These are phyloP conservation scores for Gibbula magus DNA, from an alignment of 2,888 invertebrate species.

Conservation along the genomic window DNA sequence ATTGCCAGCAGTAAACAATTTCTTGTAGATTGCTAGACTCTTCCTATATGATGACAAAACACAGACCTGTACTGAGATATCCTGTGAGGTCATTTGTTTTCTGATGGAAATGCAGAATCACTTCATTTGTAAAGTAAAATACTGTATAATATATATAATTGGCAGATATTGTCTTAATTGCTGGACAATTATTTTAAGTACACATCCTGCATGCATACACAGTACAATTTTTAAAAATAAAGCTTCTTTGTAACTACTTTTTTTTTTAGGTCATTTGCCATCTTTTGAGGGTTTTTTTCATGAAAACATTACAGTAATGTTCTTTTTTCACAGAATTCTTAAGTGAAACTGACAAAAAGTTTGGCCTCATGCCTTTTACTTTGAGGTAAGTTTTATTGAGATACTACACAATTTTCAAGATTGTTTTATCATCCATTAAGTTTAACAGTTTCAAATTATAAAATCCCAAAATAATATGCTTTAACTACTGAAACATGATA, in stretches of 20 bases:
- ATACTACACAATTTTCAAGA: neutral
- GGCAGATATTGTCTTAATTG: no score
- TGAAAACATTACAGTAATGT: neutral
- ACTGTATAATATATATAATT: no score
- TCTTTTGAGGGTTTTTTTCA: no score
- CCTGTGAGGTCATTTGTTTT: neutral
- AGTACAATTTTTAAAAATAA: no score
- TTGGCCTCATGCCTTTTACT: slow-evolving; percentile 98
- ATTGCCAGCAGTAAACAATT: neutral
- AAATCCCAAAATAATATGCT: neutral
- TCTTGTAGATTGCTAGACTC: neutral
- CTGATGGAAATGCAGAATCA: neutral
- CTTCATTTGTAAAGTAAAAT: neutral
- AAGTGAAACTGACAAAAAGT: slow-evolving; percentile 80
- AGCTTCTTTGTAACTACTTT: no score
- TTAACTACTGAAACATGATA: no score
- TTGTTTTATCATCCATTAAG: neutral
- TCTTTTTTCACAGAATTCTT: slow-evolving; percentile 76
- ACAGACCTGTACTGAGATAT: neutral
- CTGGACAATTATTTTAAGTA: no score
- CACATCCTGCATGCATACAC: no score
- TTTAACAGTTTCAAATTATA: neutral
- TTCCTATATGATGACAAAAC: neutral
- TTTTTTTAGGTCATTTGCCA: no score
- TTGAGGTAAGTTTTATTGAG: slow-evolving; percentile 78